Conservation (phyloP, 2,797 vertebrate species). For the Cygnus olor region DNA sequence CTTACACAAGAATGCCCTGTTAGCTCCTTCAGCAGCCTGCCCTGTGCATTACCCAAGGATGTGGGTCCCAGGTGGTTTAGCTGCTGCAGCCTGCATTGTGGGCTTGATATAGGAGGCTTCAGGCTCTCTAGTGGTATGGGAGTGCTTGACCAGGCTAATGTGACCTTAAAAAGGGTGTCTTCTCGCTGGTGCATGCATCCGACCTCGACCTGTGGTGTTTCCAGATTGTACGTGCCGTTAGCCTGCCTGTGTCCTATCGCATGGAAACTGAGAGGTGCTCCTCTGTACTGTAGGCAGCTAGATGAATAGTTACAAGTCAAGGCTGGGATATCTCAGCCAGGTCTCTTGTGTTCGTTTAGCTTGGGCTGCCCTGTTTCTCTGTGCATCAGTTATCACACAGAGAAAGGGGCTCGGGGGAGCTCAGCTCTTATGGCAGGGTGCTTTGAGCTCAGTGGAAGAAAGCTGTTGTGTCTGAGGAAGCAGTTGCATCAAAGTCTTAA, state of each 20-base stretch:
- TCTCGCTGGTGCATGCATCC: neutral
- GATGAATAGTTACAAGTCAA: neutral
- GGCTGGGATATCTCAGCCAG: neutral
- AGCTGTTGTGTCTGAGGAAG: slow-evolving; percentile 38
- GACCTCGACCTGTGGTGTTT: neutral
- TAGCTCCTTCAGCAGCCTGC: neutral
- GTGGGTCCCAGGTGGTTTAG: neutral
- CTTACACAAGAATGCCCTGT: neutral
- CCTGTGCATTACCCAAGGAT: fast-evolving
- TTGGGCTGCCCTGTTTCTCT: neutral
- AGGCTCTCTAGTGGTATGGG: neutral
- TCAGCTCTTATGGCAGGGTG: neutral
- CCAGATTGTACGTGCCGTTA: neutral
- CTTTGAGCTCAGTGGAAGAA: slow-evolving; percentile 7
- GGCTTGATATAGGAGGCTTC: neutral
- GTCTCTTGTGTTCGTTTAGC: neutral
- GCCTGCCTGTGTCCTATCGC: neutral
- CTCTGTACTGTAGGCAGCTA: neutral
- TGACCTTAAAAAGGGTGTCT: neutral
- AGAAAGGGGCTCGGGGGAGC: neutral
- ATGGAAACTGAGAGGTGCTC: neutral
- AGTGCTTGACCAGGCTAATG: neutral
- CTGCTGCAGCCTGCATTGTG: neutral
- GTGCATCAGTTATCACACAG: neutral
- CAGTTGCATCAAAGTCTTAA: slow-evolving; percentile 25